A percentile compares a stretch with the other conserved stretches of the same genome.
Conservation (phyloP, 2,888 invertebrate species). For the Machimus atricapillus region DNA sequence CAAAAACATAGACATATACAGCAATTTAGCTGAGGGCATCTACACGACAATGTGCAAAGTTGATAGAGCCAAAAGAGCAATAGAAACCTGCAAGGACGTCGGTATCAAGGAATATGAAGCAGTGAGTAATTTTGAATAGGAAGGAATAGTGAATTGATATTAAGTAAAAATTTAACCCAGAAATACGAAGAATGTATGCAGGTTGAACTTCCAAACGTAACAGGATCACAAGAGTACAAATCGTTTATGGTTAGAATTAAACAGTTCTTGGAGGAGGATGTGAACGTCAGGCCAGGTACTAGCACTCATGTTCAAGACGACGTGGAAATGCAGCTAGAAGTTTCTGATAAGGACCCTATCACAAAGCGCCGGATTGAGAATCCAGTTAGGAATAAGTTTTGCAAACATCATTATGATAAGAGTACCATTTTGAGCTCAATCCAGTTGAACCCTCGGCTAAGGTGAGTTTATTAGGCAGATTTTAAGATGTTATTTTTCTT, state of each 20-base stretch:
- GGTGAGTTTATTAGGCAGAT: neutral
- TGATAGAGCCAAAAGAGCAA: neutral
- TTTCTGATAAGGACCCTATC: conserved; percentile 64
- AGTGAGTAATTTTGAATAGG: neutral
- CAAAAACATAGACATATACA: neutral
- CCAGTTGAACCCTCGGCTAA: conserved; percentile 56
- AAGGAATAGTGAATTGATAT: neutral
- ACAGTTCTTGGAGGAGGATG: neutral
- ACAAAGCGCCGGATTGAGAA: conserved; percentile 64
- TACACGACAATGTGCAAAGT: conserved; percentile 20
- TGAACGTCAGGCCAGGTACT: neutral
- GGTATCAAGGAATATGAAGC: neutral
- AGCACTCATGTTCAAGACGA: conserved; percentile 48
- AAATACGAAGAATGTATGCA: neutral
- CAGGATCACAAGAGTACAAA: neutral
- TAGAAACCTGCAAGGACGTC: neutral
- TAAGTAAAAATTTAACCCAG: neutral
- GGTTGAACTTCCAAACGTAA: neutral
- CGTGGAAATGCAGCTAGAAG: conserved; percentile 51
- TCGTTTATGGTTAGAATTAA: neutral
- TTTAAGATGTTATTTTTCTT: neutral
- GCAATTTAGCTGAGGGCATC: neutral
- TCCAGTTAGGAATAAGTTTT: conserved; percentile 64
- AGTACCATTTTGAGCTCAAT: conserved; percentile 63
- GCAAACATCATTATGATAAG: conserved; percentile 65